Conservation (phyloP, 2,797 vertebrate species). For the Rhinichthys osculus region DNA sequence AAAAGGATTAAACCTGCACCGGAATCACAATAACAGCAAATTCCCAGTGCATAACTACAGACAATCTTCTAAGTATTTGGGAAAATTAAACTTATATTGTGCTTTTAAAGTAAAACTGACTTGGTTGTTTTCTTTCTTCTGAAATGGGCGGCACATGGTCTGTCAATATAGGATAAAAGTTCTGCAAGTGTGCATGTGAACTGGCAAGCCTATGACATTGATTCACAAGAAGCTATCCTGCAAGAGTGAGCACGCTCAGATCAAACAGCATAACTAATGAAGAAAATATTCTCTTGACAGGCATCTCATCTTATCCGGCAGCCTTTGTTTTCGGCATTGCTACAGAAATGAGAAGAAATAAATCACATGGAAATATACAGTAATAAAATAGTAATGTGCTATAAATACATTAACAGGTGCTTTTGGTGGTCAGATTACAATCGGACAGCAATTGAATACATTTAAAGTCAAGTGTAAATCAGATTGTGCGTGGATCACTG, state of each 20-base stretch:
- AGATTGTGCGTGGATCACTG: background rate
- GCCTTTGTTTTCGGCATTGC: slow-evolving; percentile 21
- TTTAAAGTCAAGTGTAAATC: background rate
- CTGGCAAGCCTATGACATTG: slow-evolving; percentile 10
- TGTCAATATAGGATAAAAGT: slow-evolving; percentile 18
- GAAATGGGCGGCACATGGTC: background rate
- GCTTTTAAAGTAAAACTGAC: background rate
- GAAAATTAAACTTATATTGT: background rate
- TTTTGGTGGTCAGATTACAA: background rate
- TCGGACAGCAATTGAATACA: background rate
- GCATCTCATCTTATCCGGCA: slow-evolving; percentile 2
- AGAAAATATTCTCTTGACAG: slow-evolving; percentile 34
- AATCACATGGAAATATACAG: background rate
- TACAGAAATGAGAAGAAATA: slow-evolving; percentile 19
- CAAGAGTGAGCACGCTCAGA: slow-evolving; percentile 44
- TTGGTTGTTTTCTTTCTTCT: background rate
- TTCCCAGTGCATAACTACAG: background rate
- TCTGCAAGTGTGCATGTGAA: slow-evolving; percentile 8
- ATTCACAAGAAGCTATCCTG: slow-evolving; percentile 7
- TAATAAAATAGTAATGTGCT: background rate
- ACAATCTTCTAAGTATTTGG: background rate
- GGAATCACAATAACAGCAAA: background rate
- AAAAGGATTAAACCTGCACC: slow-evolving; percentile 26
- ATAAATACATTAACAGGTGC: background rate
- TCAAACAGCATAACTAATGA: slow-evolving; percentile 34